A percentile compares a stretch with the other conserved stretches of the same genome.
phyloP scores from a whole-genome alignment of 2,888 invertebrate genomes.

The Parascotia fuliginaria region DNA sequence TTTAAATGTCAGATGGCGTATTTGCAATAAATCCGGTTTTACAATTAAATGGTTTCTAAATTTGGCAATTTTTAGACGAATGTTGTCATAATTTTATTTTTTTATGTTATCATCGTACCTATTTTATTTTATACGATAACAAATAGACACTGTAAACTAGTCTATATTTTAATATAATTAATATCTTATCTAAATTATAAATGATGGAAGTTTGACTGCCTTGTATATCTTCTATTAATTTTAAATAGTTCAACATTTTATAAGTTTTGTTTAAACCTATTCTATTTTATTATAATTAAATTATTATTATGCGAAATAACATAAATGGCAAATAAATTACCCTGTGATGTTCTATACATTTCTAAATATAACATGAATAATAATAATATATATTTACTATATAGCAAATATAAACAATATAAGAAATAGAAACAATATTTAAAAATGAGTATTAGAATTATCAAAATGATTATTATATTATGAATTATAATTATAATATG shows the following conservation, averaged over 20 bases:
- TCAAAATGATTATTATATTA: slow-evolving; percentile 21
- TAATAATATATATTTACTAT: neutral
- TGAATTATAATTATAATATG: too few relatives aligned
- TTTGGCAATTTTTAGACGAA: too few relatives aligned
- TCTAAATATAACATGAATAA: slow-evolving; percentile 1
- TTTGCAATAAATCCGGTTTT: too few relatives aligned
- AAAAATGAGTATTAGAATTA: neutral
- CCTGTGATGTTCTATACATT: slow-evolving; percentile 35
- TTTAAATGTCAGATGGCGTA: too few relatives aligned
- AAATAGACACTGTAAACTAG: slow-evolving; percentile 39
- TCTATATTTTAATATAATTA: neutral
- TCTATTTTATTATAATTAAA: slow-evolving; percentile 3
- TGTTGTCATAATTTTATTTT: too few relatives aligned
- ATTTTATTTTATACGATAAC: too few relatives aligned
- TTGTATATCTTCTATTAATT: neutral
- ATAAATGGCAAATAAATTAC: slow-evolving; percentile 40
- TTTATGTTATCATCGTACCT: slow-evolving; percentile 4
- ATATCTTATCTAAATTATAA: neutral
- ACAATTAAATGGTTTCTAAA: too few relatives aligned
- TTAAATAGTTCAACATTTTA: neutral
- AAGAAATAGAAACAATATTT: neutral
- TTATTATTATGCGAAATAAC: slow-evolving; percentile 13
- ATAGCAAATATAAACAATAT: neutral
- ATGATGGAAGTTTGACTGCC: slow-evolving; percentile 11
- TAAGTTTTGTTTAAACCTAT: neutral